Percentiles rank a stretch among this genome's conserved stretches.
Evolutionary conservation across 2,797 vertebrate genomes (phyloP).

Genomic region (Agapornis canus): DNA sequence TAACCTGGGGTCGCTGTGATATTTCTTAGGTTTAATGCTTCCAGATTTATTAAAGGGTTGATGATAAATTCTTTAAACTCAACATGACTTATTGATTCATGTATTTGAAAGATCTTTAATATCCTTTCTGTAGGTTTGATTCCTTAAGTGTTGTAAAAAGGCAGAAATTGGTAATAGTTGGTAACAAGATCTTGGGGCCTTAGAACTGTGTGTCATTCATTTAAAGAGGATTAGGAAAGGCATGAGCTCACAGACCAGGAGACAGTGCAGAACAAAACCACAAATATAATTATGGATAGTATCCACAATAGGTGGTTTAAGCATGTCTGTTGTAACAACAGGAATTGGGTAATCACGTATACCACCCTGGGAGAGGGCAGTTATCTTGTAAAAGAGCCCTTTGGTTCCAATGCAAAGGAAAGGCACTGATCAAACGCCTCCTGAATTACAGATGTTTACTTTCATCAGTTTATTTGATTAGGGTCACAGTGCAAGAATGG

Average conservation of each 20-base stretch:
- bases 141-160: conserved; percentile 75
- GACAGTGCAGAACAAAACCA: conserved; percentile 79
- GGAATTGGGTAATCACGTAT: conserved; percentile 67
- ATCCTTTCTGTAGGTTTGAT: conserved; percentile 68
- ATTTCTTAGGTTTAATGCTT: conserved; percentile 51
- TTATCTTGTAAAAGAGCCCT: conserved; percentile 50
- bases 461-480: conserved; percentile 69
- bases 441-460: conserved; percentile 74
- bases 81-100: conserved; percentile 53
- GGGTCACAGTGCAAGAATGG: conserved; percentile 60
- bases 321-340: conserved; percentile 78
- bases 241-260: conserved; percentile 81
- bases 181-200: conserved; percentile 76
- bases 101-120: conserved; percentile 52
- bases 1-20: conserved; percentile 46
- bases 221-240: conserved; percentile 79
- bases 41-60: conserved; percentile 50
- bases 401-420: conserved; percentile 53
- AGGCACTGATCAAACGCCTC: conserved; percentile 67
- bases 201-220: conserved; percentile 76
- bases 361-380: conserved; percentile 73
- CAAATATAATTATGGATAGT: conserved; percentile 85
- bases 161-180: conserved; percentile 78
- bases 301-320: conserved; percentile 86
- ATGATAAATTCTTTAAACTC: conserved; percentile 69